Evolutionary conservation across 2,113 vertebrate genomes (phyloP), one percentile per base, ranked within the genome.

Genomic region (Sus scrofa): DNA sequence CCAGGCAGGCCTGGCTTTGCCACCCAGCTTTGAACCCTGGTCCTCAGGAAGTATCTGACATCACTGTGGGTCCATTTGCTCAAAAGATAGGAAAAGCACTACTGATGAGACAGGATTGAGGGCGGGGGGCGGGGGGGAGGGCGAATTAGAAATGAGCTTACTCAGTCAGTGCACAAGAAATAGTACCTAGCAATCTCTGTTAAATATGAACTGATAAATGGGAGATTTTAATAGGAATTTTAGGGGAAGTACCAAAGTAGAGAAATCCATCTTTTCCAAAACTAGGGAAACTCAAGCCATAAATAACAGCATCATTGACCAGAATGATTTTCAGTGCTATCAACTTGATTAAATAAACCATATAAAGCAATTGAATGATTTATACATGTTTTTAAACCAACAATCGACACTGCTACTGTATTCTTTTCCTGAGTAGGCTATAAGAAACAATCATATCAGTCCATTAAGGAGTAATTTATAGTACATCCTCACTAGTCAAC

Each of bases 281-380:
- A 67, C 22, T 10, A 74, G 50, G 54, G 52, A 65, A 77, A 90
- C n/a, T 67, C 18, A 32, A 71, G 11, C 54, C 65, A 82, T 65
- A 39, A 86, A 81, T 73, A 89, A 65, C 34, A 86, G 26, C 71
- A 75, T 58, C 63, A 19, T 68, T 79, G 27, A 44, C n/a, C 32
- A 34, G 70, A 81, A 84, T 39, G 24, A 67, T 97, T 81, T 91
- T 84, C 32, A 68, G 24, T n/a, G 18, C 60, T 89, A n/a, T 89
- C 65, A 39, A 20, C 44, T 88, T 91, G 83, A 91, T 60, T 73
- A 84, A 87, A 84, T 27, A 39, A 39, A 89, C 60, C 34, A 16
- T 44, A 81, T 20, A 32, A 85, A 94, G 37, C 44, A 73, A 44
- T 1, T 2, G 58, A 86, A 56, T 37, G 63, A 62, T 26, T 84